A percentile compares a stretch with the other conserved stretches of the same genome.
Evolutionary conservation across 2,888 invertebrate genomes (phyloP).

Genomic region (Caenorhabditis sulstoni): DNA sequence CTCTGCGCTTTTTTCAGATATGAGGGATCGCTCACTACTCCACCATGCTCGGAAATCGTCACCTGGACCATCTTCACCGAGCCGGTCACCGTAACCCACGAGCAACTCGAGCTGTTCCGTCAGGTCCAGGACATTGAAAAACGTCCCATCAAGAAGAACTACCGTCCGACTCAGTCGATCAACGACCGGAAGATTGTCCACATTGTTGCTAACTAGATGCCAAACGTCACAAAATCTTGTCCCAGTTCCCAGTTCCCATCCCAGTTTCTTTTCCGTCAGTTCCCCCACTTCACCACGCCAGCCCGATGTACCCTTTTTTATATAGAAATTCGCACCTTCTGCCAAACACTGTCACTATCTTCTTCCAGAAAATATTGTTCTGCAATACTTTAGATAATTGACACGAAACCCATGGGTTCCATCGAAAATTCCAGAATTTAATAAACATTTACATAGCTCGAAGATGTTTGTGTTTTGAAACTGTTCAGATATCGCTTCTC

Average conservation of each 20-base stretch:
- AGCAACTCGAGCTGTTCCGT: slow-evolving; percentile 75
- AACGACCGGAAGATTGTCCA: slow-evolving; percentile 68
- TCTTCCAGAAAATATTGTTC: not conserved
- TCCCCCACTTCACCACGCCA: slow-evolving; percentile 20
- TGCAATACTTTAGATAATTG: slow-evolving; percentile 34
- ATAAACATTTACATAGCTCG: not conserved
- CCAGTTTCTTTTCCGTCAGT: slow-evolving; percentile 6
- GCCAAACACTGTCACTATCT: slow-evolving; percentile 36
- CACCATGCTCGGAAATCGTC: slow-evolving; percentile 78
- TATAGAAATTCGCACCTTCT: slow-evolving; percentile 36
- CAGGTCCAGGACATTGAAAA: slow-evolving; percentile 71
- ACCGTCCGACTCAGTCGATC: slow-evolving; percentile 73
- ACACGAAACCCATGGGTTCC: slow-evolving; percentile 54
- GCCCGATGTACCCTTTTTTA: slow-evolving; percentile 42
- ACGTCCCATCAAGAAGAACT: slow-evolving; percentile 71
- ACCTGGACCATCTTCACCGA: slow-evolving; percentile 79
- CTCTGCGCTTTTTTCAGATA: slow-evolving; percentile 70
- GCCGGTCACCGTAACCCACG: slow-evolving; percentile 73
- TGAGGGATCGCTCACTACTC: slow-evolving; percentile 78
- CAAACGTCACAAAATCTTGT: slow-evolving; percentile 16
- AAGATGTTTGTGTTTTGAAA: not conserved
- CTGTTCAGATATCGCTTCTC: too few species aligned
- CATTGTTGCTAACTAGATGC: slow-evolving; percentile 58
- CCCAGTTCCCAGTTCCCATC: slow-evolving; percentile 8
- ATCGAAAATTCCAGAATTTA: slow-evolving; percentile 31